phyloP scores from a whole-genome alignment of 2,113 vertebrate species.

The Baryphthengus martii region DNA sequence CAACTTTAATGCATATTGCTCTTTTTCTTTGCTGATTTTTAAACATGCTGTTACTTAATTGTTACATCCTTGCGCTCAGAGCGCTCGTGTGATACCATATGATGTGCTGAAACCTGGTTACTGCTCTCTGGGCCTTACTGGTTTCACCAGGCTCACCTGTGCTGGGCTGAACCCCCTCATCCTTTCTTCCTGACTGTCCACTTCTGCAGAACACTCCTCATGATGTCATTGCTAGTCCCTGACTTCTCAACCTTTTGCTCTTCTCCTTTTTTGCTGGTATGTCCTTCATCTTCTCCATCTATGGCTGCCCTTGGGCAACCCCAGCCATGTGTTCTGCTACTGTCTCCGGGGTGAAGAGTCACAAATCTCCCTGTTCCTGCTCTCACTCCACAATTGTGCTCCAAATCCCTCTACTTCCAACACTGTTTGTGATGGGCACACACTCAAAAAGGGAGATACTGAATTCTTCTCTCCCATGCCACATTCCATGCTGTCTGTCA shows the following conservation, averaged over 20 bases:
- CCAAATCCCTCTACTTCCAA: not conserved
- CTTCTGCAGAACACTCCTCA: not conserved
- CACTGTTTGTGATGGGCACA: not conserved
- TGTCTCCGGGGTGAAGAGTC: not conserved
- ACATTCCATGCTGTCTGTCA: no score
- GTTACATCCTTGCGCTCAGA: no score
- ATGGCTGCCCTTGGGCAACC: not conserved
- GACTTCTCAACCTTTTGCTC: not conserved
- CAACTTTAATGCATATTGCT: not conserved
- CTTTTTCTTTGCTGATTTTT: no score
- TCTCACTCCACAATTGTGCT: not conserved
- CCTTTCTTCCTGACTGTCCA: not conserved
- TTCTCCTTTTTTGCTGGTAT: not conserved
- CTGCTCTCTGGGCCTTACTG: not conserved
- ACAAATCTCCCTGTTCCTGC: not conserved
- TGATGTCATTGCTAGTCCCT: not conserved
- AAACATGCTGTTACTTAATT: no score
- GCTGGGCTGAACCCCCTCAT: not conserved
- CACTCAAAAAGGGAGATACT: not conserved
- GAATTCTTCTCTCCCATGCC: not conserved
- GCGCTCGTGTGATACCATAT: no score
- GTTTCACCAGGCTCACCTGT: not conserved
- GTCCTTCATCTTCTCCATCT: not conserved
- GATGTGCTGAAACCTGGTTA: no score
- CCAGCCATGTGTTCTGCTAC: not conserved